A percentile compares a stretch with the other conserved stretches of the same genome.
Evolutionary conservation across 1,140 invertebrate genomes (phyloP).

Genomic region (Lamellibrachia luymesi): DNA sequence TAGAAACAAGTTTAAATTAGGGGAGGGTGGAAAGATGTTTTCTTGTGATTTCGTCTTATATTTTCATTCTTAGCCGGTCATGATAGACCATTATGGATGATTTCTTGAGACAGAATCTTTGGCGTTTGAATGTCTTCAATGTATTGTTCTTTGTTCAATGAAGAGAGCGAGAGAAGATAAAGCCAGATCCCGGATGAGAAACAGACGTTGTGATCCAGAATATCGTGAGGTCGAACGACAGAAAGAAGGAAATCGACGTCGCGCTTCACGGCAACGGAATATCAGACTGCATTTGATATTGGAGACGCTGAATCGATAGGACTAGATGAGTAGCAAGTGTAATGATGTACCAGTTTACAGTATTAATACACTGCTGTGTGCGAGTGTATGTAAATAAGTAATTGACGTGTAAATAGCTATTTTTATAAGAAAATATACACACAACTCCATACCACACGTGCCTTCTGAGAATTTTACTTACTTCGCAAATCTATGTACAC

Average conservation of each 20-base stretch:
- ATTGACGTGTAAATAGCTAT: not conserved
- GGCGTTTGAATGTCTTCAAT: not conserved
- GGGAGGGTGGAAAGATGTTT: too few species aligned
- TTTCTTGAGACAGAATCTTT: too few species aligned
- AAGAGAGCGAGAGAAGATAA: constrained; percentile 1
- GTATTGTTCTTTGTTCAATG: not conserved
- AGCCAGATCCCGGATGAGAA: not conserved
- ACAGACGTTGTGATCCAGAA: not conserved
- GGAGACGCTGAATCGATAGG: not conserved
- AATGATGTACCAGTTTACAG: not conserved
- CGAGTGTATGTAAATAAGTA: not conserved
- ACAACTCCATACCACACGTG: not conserved
- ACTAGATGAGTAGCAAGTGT: not conserved
- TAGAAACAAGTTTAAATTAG: not conserved
- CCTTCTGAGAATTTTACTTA: not conserved
- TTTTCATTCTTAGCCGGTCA: not conserved
- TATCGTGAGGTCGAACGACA: not conserved
- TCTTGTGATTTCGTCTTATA: not conserved
- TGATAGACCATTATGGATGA: too few species aligned
- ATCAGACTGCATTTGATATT: not conserved
- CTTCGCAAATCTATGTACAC: not conserved
- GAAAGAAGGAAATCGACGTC: not conserved
- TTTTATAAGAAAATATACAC: not conserved
- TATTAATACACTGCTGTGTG: not conserved
- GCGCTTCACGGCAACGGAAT: not conserved